These are phyloP conservation scores for Anticlea derivata DNA, from an alignment of 2,888 invertebrate species.

Conservation along the genomic window DNA sequence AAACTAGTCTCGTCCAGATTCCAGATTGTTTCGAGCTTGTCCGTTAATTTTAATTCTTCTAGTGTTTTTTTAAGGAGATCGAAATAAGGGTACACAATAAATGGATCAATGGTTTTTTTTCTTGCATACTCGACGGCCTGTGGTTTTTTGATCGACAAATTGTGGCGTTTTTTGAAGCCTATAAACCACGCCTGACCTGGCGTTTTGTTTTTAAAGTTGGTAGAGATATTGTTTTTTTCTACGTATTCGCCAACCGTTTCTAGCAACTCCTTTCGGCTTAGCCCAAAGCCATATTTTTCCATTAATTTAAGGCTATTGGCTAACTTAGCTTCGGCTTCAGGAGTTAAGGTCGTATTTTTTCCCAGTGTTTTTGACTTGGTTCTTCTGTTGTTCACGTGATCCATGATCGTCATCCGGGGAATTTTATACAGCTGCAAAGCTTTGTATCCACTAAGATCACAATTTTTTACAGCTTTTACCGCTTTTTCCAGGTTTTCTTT, in stretches of 20 bases:
- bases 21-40: constrained; percentile 28
- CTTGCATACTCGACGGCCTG: constrained; percentile 35
- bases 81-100: constrained; percentile 35
- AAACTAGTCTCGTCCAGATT: constrained; percentile 38
- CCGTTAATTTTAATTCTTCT: constrained; percentile 6
- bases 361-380: constrained; percentile 27
- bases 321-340: constrained; percentile 29
- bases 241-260: constrained; percentile 36
- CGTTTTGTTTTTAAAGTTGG: constrained; percentile 31
- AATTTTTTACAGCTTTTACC: constrained; percentile 17
- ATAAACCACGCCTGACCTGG: constrained; percentile 33
- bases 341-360: constrained; percentile 26
- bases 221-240: constrained; percentile 33
- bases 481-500: constrained; percentile 21
- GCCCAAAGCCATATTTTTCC: constrained; percentile 49
- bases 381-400: constrained; percentile 26
- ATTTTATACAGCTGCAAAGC: constrained; percentile 25
- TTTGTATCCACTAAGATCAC: constrained; percentile 10
- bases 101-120: constrained; percentile 34
- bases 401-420: constrained; percentile 33
- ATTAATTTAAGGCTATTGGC: constrained; percentile 36
- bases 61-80: constrained; percentile 24
- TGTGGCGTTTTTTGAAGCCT: constrained; percentile 31
- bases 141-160: constrained; percentile 34
- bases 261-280: constrained; percentile 46